phyloP scores from a whole-genome alignment of 2,113 vertebrate species.

The Naja naja region DNA sequence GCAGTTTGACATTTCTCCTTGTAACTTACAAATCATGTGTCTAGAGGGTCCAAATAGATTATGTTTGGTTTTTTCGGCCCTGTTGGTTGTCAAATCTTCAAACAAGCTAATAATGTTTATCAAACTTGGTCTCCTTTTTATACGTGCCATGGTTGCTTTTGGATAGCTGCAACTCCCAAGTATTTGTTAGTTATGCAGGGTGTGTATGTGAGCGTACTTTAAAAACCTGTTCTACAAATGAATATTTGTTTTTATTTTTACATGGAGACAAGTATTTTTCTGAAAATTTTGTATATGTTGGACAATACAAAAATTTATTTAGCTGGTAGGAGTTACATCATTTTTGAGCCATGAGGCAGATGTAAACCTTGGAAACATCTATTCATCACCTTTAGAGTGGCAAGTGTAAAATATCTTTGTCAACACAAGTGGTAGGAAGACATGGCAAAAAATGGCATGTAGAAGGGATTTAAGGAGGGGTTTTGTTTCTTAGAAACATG shows the following conservation, averaged over 20 bases:
- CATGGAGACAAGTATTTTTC: not conserved
- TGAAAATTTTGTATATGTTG: not conserved
- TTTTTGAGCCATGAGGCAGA: not conserved
- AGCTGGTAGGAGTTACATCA: not conserved
- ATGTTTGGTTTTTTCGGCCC: constrained; percentile 65
- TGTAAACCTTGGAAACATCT: not conserved
- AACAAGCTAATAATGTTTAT: constrained; percentile 68
- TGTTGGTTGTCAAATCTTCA: constrained; percentile 65
- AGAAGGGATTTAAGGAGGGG: not conserved
- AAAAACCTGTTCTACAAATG: constrained; percentile 9
- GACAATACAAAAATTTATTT: constrained; percentile 4
- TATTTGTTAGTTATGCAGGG: constrained; percentile 37
- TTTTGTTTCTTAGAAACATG: not conserved
- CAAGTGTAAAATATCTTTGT: not conserved
- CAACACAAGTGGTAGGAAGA: not conserved
- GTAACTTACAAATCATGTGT: constrained; percentile 48
- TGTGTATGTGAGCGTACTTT: not conserved
- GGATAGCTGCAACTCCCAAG: constrained; percentile 57
- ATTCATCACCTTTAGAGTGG: not conserved
- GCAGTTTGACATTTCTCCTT: constrained; percentile 25
- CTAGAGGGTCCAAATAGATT: constrained; percentile 62
- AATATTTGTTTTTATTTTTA: constrained; percentile 28
- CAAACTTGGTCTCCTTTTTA: constrained; percentile 67
- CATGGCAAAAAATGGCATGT: not conserved
- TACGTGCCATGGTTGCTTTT: constrained; percentile 56